Evolutionary conservation across 2,797 vertebrate genomes (phyloP), one percentile per base, ranked within the genome.

Genomic region (Malurus splendens): DNA sequence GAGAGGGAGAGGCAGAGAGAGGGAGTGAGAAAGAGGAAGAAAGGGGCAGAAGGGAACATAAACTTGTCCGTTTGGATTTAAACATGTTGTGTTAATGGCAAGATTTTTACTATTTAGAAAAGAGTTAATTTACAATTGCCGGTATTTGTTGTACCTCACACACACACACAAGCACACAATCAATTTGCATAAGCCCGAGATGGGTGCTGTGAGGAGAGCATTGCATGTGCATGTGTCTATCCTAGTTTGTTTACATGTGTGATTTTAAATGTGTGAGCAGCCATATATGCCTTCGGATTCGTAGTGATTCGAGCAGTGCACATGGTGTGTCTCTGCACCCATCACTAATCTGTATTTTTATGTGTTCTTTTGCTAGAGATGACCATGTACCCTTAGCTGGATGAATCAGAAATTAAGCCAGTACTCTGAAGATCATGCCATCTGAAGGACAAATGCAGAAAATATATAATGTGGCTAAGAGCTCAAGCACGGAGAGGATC

Each of bases 1-100:
- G 36, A 36, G 92, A 68, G 41, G 66, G 66, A 94, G 59, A 95
- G 61, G 79, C 68, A 92, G 73, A 92, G 55, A 71, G 71, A 91
- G 79, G 41, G 72, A 95, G 12, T 62, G 73, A 93, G 67, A 89
- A 82, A 85, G 62, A 86, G 84, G 82, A 90, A 94, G 86, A 87
- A 93, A 86, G 76, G 92, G 78, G 90, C 85, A 93, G 91, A 92
- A 94, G 41, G 56, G 47, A 79, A 30, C 73, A 71, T 89, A 90
- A 74, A 93, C 94, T 90, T 88, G 93, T 83, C 92, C 80, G 76
- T 84, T 89, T 84, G 64, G 42, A 73, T 92, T 88, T 91, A 82
- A 88, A 67, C 3, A 22, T 75, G 50, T 45, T 12, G 0, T 23
- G 27, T 30, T 86, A 86, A 57, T 54, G 83, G 41, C 22, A 92